Evolutionary conservation across 2,888 invertebrate genomes (phyloP).

Genomic region (Aleiodes testaceus): DNA sequence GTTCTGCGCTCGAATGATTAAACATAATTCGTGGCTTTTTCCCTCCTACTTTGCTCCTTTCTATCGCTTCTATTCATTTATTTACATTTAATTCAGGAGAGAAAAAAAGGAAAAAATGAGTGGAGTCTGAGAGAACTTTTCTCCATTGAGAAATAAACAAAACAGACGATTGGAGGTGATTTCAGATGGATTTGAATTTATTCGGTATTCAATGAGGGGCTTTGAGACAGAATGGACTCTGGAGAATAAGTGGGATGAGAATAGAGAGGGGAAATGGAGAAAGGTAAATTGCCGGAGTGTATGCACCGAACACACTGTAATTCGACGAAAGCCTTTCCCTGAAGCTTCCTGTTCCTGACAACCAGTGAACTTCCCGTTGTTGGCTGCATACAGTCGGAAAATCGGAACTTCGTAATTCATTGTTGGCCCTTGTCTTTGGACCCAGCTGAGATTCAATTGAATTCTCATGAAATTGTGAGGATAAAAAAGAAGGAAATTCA

Average conservation of each 20-base stretch:
- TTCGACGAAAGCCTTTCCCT: constrained; percentile 31
- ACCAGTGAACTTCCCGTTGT: constrained; percentile 40
- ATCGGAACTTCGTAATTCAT: constrained; percentile 48
- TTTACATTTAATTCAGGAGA: too few species aligned
- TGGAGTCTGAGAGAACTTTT: background rate
- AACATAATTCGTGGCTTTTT: background rate
- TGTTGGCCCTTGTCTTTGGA: constrained; percentile 33
- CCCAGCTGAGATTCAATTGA: constrained; percentile 23
- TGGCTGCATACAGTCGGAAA: constrained; percentile 41
- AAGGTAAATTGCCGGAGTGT: constrained; percentile 22
- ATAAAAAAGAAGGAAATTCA: background rate
- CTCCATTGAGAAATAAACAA: constrained; percentile 19
- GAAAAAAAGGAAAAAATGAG: background rate
- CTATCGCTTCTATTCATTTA: too few species aligned
- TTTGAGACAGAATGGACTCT: constrained; percentile 28
- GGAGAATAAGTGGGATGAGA: constrained; percentile 3
- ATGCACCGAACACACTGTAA: constrained; percentile 29
- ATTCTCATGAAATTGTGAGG: constrained; percentile 29
- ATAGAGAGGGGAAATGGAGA: background rate
- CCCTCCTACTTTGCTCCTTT: too few species aligned
- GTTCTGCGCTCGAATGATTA: background rate
- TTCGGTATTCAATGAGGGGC: constrained; percentile 29
- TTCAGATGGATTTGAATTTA: constrained; percentile 15
- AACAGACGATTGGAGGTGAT: constrained; percentile 18
- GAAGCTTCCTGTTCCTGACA: constrained; percentile 35